phyloP scores from a whole-genome alignment of 2,113 vertebrate species.

The Poecilia latipinna region DNA sequence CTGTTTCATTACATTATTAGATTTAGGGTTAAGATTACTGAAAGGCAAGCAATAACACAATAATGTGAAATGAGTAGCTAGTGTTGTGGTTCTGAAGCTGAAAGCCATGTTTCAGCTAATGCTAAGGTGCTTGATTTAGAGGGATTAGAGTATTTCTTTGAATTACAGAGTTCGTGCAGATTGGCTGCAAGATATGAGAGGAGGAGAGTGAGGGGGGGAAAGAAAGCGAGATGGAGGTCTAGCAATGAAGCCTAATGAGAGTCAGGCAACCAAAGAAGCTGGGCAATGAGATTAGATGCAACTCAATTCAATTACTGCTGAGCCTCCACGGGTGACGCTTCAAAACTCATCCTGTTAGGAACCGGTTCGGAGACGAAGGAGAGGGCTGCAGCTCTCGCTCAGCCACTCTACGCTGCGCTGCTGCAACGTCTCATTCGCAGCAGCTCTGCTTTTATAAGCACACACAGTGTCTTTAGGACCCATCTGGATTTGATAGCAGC shows the following conservation, averaged over 20 bases:
- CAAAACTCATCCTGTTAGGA: constrained; percentile 83
- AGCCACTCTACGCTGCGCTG: constrained; percentile 33
- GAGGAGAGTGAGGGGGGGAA: constrained; percentile 8
- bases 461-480: constrained; percentile 44
- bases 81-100: constrained; percentile 13
- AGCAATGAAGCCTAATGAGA: constrained; percentile 76
- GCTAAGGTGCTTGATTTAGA: constrained; percentile 16
- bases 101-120: constrained; percentile 15
- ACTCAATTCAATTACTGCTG: constrained; percentile 82
- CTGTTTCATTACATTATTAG: constrained; percentile 44
- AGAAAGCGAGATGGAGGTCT: constrained; percentile 45
- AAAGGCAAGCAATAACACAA: background rate
- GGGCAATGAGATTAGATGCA: constrained; percentile 83
- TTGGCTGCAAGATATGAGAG: constrained; percentile 52
- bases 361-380: constrained; percentile 68
- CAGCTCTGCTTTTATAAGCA: constrained; percentile 58
- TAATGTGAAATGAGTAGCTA: constrained; percentile 26
- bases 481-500: constrained; percentile 48
- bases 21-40: constrained; percentile 36
- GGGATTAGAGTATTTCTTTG: constrained; percentile 57
- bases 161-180: constrained; percentile 66
- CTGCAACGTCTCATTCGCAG: constrained; percentile 54
- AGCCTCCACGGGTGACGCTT: constrained; percentile 80
- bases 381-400: constrained; percentile 60
- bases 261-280: constrained; percentile 69